A percentile compares a stretch with the other conserved stretches of the same genome.
Conservation (phyloP, 2,888 invertebrate species). For the Drosophila fungiperda region DNA sequence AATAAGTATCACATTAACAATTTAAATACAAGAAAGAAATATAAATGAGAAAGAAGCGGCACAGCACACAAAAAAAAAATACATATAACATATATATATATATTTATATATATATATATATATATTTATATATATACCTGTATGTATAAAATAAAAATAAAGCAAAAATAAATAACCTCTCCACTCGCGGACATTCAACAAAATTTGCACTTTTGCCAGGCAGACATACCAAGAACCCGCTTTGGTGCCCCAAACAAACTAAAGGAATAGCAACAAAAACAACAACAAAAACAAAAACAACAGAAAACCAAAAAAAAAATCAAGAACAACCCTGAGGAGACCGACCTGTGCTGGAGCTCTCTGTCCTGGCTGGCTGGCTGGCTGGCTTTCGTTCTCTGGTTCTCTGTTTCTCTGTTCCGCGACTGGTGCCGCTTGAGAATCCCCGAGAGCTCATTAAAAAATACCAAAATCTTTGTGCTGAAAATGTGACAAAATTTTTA, state of each 20-base stretch:
- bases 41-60: conserved; percentile 67
- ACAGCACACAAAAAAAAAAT: conserved; percentile 27
- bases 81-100: conserved; percentile 45
- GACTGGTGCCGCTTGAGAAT: conserved; percentile 60
- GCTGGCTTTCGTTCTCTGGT: conserved; percentile 5
- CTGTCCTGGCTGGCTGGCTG: conserved; percentile 18
- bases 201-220: conserved; percentile 75
- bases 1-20: conserved; percentile 69
- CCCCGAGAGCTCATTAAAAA: conserved; percentile 83
- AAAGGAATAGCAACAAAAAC: conserved; percentile 13
- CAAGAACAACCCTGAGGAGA: conserved; percentile 43
- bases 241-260: conserved; percentile 23
- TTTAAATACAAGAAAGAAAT: conserved; percentile 73
- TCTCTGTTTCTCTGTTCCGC: neutral
- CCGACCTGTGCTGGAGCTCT: conserved; percentile 24
- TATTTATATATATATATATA: neutral
- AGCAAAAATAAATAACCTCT: conserved; percentile 22
- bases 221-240: conserved; percentile 55
- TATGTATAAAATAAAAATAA: conserved; percentile 26
- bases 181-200: conserved; percentile 50
- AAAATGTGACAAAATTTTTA: conserved; percentile 85
- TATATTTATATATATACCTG: neutral
- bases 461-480: conserved; percentile 84
- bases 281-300: conserved; percentile 14
- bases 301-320: conserved; percentile 12